These are phyloP conservation scores for Falcaria lacertinaria DNA, from an alignment of 2,888 invertebrate genomes.

Conservation along the genomic window DNA sequence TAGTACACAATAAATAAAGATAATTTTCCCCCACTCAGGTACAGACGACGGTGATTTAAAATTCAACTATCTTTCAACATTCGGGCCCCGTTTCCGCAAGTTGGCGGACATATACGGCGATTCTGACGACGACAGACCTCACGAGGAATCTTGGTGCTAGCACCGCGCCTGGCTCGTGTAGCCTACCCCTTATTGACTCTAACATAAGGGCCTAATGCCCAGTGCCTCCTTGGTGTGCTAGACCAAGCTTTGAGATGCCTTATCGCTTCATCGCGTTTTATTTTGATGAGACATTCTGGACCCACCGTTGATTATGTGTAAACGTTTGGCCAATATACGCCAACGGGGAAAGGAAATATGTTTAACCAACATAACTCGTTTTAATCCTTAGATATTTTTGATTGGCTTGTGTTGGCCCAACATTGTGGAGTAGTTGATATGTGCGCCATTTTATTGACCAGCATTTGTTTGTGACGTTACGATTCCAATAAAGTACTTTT, in stretches of 20 bases:
- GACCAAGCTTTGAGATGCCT: conserved; percentile 55
- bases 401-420: background rate
- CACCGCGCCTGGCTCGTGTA: conserved; percentile 73
- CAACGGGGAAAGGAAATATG: too few species aligned
- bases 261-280: conserved; percentile 42
- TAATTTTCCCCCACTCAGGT: conserved; percentile 61
- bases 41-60: conserved; percentile 95
- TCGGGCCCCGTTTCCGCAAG: conserved; percentile 97
- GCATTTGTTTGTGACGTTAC: background rate
- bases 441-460: background rate
- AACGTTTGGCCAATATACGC: background rate
- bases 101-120: conserved; percentile 97
- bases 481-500: background rate
- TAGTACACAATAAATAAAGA: too few species aligned
- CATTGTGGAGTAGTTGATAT: too few species aligned
- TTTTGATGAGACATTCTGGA: conserved; percentile 25
- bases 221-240: conserved; percentile 27
- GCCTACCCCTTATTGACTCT: conserved; percentile 43
- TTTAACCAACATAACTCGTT: too few species aligned
- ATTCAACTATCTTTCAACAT: conserved; percentile 96
- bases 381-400: background rate
- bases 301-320: conserved; percentile 29
- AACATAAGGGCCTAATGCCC: conserved; percentile 25
- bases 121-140: conserved; percentile 89
- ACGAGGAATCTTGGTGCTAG: conserved; percentile 92